These are phyloP conservation scores for Paramormyrops kingsleyae DNA, from an alignment of 2,113 vertebrate genomes.

Conservation along the genomic window DNA sequence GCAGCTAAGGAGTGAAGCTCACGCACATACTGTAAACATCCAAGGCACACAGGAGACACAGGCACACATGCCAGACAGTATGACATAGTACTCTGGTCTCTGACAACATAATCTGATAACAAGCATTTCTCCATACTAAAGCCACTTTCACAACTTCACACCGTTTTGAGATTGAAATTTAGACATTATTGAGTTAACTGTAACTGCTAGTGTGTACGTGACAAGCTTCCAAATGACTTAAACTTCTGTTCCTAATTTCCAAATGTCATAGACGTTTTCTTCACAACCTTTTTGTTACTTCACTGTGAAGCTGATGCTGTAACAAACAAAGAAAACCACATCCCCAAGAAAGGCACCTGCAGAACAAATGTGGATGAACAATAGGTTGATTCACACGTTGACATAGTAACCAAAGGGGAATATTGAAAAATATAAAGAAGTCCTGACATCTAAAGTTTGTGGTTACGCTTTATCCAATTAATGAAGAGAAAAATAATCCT, in stretches of 20 bases:
- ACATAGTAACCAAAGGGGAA: not conserved
- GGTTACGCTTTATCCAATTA: not conserved
- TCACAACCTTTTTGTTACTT: not conserved
- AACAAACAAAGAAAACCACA: not conserved
- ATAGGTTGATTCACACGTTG: not conserved
- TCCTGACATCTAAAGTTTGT: not conserved
- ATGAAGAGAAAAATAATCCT: not conserved
- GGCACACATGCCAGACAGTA: slow-evolving; percentile 25
- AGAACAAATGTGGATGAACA: not conserved
- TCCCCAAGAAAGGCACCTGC: not conserved
- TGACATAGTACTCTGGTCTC: not conserved
- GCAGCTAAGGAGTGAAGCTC: slow-evolving; percentile 1
- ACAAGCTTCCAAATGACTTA: not conserved
- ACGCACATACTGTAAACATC: not conserved
- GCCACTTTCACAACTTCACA: not conserved
- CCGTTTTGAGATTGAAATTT: not conserved
- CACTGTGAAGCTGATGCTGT: not conserved
- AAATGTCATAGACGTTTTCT: not conserved
- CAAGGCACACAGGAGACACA: slow-evolving; percentile 6
- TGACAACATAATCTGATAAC: not conserved
- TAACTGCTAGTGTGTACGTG: not conserved
- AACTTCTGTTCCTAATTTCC: not conserved
- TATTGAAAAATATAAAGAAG: not conserved
- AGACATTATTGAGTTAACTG: not conserved
- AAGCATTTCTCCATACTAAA: not conserved